phyloP scores from a whole-genome alignment of 2,888 invertebrate species.

The Diarsia rubi region DNA sequence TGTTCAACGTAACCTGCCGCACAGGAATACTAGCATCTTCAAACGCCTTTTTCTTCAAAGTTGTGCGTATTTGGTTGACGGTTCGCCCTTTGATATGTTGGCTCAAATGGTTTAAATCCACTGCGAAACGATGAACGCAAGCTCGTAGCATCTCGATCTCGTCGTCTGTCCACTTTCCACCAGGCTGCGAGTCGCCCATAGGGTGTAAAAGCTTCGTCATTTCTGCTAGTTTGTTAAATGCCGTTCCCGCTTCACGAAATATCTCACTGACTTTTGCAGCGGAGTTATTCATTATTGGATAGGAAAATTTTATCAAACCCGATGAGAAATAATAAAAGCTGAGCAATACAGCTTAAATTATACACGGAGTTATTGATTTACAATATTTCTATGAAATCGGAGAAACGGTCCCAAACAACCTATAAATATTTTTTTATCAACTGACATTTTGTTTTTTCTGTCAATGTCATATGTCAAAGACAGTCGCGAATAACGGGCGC shows the following conservation, averaged over 20 bases:
- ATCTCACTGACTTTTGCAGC: conserved; percentile 96
- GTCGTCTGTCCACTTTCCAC: conserved; percentile 72
- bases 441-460: conserved; percentile 37
- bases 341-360: not conserved
- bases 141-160: conserved; percentile 59
- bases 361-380: not conserved
- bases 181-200: conserved; percentile 95
- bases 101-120: conserved; percentile 51
- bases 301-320: not conserved
- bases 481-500: conserved; percentile 4
- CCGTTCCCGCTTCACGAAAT: conserved; percentile 97
- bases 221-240: conserved; percentile 97
- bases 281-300: conserved; percentile 49
- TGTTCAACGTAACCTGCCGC: conserved; percentile 96
- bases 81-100: conserved; percentile 55
- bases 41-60: conserved; percentile 96
- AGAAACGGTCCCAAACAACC: conserved; percentile 32
- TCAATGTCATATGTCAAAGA: conserved; percentile 39
- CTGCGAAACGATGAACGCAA: conserved; percentile 57
- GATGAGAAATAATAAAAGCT: not conserved
- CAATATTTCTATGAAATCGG: not conserved
- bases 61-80: conserved; percentile 94
- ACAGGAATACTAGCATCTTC: conserved; percentile 96
- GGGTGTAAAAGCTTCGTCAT: conserved; percentile 98
- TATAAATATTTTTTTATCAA: conserved; percentile 34